A percentile compares a stretch with the other conserved stretches of the same genome.
Evolutionary conservation across 2,888 invertebrate species (phyloP).

Genomic region (Orthosia incerta): DNA sequence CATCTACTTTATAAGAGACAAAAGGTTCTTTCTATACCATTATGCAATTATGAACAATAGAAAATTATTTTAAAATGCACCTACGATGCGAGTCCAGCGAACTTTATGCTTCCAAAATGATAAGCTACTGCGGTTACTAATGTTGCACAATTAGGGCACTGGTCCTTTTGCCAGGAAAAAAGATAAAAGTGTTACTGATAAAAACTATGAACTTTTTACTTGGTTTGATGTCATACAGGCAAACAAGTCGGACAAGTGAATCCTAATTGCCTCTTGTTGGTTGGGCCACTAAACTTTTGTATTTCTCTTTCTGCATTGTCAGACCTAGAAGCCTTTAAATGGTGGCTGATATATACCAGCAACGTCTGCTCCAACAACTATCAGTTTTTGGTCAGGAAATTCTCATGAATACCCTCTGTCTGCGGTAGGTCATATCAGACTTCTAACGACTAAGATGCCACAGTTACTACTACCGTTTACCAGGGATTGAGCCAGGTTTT

Average conservation of each 20-base stretch:
- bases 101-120: slow-evolving; percentile 36
- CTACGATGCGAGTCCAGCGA: slow-evolving; percentile 32
- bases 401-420: no score
- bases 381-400: neutral
- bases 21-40: no score
- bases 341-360: neutral
- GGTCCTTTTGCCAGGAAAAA: slow-evolving; percentile 24
- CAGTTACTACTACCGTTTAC: no score
- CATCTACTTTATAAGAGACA: no score
- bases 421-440: no score
- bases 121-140: slow-evolving; percentile 32
- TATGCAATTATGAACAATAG: no score
- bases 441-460: no score
- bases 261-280: neutral
- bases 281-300: neutral
- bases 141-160: slow-evolving; percentile 23
- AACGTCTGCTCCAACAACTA: neutral
- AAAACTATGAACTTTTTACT: neutral
- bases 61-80: no score
- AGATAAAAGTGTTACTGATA: slow-evolving; percentile 20
- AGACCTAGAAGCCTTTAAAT: neutral
- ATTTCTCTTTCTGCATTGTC: neutral
- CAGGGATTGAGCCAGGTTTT: no score
- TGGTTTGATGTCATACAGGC: no score
- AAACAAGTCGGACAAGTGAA: neutral